These are phyloP conservation scores for Anolis sagrei DNA, from an alignment of 2,113 vertebrate genomes.

Conservation along the genomic window DNA sequence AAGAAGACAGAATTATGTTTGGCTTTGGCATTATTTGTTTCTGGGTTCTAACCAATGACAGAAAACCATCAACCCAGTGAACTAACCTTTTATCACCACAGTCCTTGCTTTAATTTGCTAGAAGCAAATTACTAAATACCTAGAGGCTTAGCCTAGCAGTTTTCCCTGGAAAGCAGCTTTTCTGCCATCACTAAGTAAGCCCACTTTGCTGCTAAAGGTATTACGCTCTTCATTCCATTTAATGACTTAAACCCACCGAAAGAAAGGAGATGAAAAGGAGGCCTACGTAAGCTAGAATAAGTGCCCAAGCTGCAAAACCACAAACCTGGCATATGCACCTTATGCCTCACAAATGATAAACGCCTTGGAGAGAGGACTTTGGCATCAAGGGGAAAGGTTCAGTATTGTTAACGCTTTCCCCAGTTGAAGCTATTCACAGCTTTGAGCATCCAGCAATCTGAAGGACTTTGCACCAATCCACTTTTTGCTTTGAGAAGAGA, in stretches of 20 bases:
- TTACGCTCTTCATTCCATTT: slow-evolving; percentile 47
- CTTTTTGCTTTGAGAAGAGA: no score
- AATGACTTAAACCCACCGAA: slow-evolving; percentile 52
- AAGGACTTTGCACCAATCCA: not conserved
- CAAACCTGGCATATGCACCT: slow-evolving; percentile 21
- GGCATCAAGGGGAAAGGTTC: not conserved
- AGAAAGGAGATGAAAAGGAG: not conserved
- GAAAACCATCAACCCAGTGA: slow-evolving; percentile 32
- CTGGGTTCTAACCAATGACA: slow-evolving; percentile 13
- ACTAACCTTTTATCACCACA: slow-evolving; percentile 55
- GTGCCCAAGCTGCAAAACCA: not conserved
- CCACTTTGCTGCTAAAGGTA: slow-evolving; percentile 28
- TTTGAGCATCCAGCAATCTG: not conserved
- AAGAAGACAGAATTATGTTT: not conserved
- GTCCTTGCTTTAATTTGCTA: slow-evolving; percentile 64
- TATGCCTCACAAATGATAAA: not conserved
- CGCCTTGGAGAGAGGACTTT: not conserved
- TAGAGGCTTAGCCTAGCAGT: slow-evolving; percentile 59
- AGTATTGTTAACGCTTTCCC: not conserved
- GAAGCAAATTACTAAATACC: slow-evolving; percentile 71
- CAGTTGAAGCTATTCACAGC: no score
- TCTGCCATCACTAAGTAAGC: slow-evolving; percentile 53
- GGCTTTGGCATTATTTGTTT: slow-evolving; percentile 40
- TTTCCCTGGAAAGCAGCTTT: slow-evolving; percentile 60
- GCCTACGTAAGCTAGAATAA: slow-evolving; percentile 31